Conservation (phyloP, 2,797 vertebrate species). For the Chromis chromis region DNA sequence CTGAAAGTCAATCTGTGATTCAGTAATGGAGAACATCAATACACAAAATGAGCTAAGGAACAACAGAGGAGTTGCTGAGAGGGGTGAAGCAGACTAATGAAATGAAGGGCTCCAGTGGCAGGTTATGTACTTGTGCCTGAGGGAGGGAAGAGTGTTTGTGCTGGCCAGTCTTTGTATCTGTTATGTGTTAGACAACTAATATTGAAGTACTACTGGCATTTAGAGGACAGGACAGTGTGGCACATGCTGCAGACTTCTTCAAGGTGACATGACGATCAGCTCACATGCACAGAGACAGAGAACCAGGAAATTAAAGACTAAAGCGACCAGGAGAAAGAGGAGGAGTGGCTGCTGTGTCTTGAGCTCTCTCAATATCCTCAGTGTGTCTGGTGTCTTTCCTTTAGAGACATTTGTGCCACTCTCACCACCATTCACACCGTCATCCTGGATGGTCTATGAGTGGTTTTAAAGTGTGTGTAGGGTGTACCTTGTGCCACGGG, state of each 20-base stretch:
- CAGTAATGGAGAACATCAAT: conserved; percentile 42
- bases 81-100: conserved; percentile 30
- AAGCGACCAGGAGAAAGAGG: conserved; percentile 48
- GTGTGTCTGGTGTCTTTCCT: conserved; percentile 15
- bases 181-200: conserved; percentile 22
- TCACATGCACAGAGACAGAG: conserved; percentile 36
- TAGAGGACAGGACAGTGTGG: conserved; percentile 25
- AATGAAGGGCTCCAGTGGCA: conserved; percentile 64
- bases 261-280: conserved; percentile 24
- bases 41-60: conserved; percentile 26
- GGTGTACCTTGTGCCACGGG: conserved; percentile 91
- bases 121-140: conserved; percentile 29
- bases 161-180: neutral
- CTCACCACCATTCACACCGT: conserved; percentile 64
- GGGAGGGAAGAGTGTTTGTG: conserved; percentile 16
- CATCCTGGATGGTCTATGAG: conserved; percentile 45
- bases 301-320: conserved; percentile 6
- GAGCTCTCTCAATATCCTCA: neutral
- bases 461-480: conserved; percentile 49
- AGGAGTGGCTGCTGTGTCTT: conserved; percentile 23
- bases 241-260: conserved; percentile 49
- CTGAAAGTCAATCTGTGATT: conserved; percentile 57
- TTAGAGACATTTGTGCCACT: conserved; percentile 35
- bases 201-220: neutral
- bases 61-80: conserved; percentile 32